Base-by-base conservation (phyloP, 2,888 invertebrate genomes). In the Brachylomia viminalis region DNA sequence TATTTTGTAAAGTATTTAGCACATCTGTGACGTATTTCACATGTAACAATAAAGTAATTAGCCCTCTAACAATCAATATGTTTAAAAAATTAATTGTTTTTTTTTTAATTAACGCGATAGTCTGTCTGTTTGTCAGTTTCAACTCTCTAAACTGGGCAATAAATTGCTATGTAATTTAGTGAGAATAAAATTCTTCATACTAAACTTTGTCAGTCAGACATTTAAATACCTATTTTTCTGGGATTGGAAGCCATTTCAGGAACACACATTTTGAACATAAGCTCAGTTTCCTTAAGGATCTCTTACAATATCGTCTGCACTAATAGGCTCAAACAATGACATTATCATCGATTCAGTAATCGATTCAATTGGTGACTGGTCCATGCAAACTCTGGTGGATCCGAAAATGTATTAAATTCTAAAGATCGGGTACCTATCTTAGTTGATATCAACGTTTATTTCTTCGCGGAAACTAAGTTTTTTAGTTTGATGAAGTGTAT, bases 1-100 rank as follows among this genome's bases (percentile, higher is more conserved):
- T 84, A 80, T 80, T 86, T 86, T 84, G 78, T 87, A 45, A 59
- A 77, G n/a, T 65, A 56, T 74, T 86, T 87, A 87, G 69, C 86
- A 86, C 81, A 59, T 66, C 2, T n/a, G 67, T 77, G 79, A 85
- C 81, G 75, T 84, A 86, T 88, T 88, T 86, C 77, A 68, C 83
- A 69, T 23, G 47, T 82, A 10, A 54, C 54, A 77, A 73, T 85
- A 72, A 71, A 68, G n/a, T 68, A 71, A 64, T 56, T 62, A 72
- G 38, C 72, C 58, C 17, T 62, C 52, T 33, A 30, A 66, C 42
- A 47, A 49, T 68, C 58, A 68, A 65, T 75, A 27, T 66, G 38
- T n/a, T 59, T 17, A 67, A 30, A n/a, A n/a, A n/a, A n/a, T n/a
- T n/a, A n/a, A n/a, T n/a, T n/a, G n/a, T n/a, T n/a, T n/a, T n/a